phyloP scores from a whole-genome alignment of 2,888 invertebrate genomes.

The Therioaphis trifolii region DNA sequence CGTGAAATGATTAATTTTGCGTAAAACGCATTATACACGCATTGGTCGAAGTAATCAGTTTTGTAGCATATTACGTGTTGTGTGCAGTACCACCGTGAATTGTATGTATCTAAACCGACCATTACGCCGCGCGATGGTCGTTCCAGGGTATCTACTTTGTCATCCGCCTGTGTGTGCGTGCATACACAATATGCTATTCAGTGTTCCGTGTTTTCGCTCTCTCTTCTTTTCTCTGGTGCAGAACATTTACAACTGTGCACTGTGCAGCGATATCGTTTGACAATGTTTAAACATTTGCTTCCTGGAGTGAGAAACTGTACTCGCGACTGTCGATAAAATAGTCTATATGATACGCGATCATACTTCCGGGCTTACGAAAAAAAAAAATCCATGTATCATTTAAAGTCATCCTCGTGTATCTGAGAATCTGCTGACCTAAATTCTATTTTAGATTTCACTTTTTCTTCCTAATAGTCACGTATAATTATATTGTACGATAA shows the following conservation, averaged over 20 bases:
- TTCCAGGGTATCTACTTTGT: background rate
- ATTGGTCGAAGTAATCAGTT: background rate
- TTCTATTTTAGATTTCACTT: conserved; percentile 27
- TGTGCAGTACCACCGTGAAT: background rate
- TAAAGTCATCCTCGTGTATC: background rate
- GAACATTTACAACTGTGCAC: background rate
- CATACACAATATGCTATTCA: background rate
- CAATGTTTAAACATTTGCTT: conserved; percentile 38
- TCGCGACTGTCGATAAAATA: background rate
- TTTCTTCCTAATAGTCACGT: background rate
- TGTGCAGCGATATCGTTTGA: conserved; percentile 1
- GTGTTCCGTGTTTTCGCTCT: background rate
- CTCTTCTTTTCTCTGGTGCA: conserved; percentile 20
- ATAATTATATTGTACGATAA: background rate
- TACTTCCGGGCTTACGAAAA: conserved; percentile 14
- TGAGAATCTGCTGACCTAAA: background rate
- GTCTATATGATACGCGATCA: background rate
- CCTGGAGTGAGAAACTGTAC: conserved; percentile 28
- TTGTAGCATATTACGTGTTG: background rate
- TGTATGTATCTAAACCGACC: background rate
- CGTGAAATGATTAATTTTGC: background rate
- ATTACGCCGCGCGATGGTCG: background rate
- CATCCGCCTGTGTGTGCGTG: too few species aligned
- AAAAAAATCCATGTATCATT: background rate
- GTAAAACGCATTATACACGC: background rate